Conservation (phyloP, 2,113 vertebrate genomes). For the Pseudopipra pipra region DNA sequence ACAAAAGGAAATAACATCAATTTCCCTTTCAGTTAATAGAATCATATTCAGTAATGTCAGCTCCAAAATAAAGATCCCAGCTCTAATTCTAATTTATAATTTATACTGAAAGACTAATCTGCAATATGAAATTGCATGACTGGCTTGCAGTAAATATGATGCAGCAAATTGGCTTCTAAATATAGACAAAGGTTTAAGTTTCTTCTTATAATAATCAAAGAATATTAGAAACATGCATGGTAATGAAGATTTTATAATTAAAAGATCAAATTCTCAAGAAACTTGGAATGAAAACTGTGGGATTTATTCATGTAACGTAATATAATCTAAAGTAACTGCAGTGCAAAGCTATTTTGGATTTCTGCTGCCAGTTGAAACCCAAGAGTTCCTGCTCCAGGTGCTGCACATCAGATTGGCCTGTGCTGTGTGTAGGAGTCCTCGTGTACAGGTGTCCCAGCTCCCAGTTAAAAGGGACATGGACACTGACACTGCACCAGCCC, state of each 20-base stretch:
- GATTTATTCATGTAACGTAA: background rate
- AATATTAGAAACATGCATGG: conserved; percentile 39
- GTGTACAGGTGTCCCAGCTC: background rate
- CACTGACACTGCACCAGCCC: rapidly evolving
- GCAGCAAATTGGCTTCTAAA: conserved; percentile 67
- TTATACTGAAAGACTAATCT: conserved; percentile 49
- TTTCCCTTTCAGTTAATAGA: conserved; percentile 24
- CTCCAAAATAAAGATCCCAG: conserved; percentile 27
- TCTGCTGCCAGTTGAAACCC: background rate
- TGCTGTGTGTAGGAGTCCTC: background rate
- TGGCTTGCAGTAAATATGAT: conserved; percentile 65
- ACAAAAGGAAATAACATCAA: background rate
- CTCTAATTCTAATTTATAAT: conserved; percentile 57
- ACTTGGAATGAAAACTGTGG: background rate
- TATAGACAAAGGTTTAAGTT: conserved; percentile 43
- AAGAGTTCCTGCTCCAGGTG: background rate
- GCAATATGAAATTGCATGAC: conserved; percentile 51
- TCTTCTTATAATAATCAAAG: conserved; percentile 43
- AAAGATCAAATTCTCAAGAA: conserved; percentile 45
- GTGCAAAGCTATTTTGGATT: background rate
- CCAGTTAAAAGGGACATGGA: rapidly evolving
- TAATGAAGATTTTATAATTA: conserved; percentile 44
- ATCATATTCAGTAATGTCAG: background rate
- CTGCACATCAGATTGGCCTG: background rate
- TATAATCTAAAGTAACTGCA: background rate